A percentile compares a stretch with the other conserved stretches of the same genome.
Conservation (phyloP, 2,113 vertebrate species). For the Physeter macrocephalus region DNA sequence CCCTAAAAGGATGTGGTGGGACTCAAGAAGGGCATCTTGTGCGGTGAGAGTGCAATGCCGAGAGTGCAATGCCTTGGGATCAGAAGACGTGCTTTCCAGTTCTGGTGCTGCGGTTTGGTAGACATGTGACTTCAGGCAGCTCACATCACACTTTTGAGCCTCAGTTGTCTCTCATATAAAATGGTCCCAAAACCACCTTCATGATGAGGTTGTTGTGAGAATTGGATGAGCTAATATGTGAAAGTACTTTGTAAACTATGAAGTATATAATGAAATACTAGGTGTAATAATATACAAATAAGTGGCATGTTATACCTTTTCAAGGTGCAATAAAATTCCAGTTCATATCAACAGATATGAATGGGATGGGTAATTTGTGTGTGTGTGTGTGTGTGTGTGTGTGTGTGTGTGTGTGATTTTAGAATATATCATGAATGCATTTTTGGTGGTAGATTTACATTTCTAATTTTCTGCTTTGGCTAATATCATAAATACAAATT, state of each 20-base stretch:
- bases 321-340: background rate
- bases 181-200: background rate
- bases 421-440: conserved; percentile 21
- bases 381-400: background rate
- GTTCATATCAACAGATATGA: background rate
- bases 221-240: background rate
- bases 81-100: background rate
- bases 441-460: conserved; percentile 35
- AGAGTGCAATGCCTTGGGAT: background rate
- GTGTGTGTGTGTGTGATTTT: background rate
- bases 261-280: background rate
- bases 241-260: background rate
- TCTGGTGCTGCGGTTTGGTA: background rate
- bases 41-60: background rate
- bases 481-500: conserved; percentile 32
- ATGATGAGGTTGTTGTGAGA: background rate
- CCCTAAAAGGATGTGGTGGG: background rate
- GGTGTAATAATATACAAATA: background rate
- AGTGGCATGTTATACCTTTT: background rate
- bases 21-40: background rate
- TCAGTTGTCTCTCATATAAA: background rate
- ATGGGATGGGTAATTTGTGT: background rate
- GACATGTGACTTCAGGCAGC: background rate
- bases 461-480: conserved; percentile 35
- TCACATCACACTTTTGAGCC: background rate